phyloP scores from a whole-genome alignment of 2,113 vertebrate species.

The Chlorodrepanis virens region DNA sequence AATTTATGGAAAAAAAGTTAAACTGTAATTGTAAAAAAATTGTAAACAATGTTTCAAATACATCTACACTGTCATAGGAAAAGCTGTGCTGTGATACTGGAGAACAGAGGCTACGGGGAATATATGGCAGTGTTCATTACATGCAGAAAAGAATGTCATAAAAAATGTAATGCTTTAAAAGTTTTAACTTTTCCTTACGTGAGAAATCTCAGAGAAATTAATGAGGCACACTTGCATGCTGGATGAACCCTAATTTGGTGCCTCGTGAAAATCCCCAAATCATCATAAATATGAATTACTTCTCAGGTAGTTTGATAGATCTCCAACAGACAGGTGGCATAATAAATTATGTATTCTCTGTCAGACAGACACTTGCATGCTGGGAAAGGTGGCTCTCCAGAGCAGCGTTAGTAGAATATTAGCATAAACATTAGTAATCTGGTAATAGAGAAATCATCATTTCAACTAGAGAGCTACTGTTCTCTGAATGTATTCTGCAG shows the following conservation, averaged over 20 bases:
- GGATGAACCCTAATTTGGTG: slow-evolving; percentile 17
- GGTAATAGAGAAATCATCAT: slow-evolving; percentile 51
- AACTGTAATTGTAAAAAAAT: background rate
- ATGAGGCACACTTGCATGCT: slow-evolving; percentile 1
- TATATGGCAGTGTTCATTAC: background rate
- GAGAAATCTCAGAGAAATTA: slow-evolving; percentile 4
- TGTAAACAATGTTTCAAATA: background rate
- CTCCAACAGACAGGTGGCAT: slow-evolving; percentile 46
- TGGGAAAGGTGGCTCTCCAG: slow-evolving; percentile 47
- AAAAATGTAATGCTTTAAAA: background rate
- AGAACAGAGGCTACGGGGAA: background rate
- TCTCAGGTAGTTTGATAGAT: slow-evolving; percentile 39
- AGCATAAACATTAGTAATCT: slow-evolving; percentile 58
- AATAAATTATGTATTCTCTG: slow-evolving; percentile 58
- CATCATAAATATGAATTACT: slow-evolving; percentile 52
- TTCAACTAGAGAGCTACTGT: slow-evolving; percentile 26
- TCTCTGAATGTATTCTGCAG: slow-evolving; percentile 18
- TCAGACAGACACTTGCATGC: slow-evolving; percentile 42
- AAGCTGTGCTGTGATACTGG: background rate
- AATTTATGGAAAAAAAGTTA: background rate
- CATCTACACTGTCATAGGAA: background rate
- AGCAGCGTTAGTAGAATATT: slow-evolving; percentile 45
- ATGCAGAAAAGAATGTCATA: background rate
- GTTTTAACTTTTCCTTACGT: background rate
- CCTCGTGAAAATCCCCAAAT: slow-evolving; percentile 45